A percentile compares a stretch with the other conserved stretches of the same genome.
Evolutionary conservation across 2,797 vertebrate species (phyloP).

Genomic region (Lepus oiostolus): DNA sequence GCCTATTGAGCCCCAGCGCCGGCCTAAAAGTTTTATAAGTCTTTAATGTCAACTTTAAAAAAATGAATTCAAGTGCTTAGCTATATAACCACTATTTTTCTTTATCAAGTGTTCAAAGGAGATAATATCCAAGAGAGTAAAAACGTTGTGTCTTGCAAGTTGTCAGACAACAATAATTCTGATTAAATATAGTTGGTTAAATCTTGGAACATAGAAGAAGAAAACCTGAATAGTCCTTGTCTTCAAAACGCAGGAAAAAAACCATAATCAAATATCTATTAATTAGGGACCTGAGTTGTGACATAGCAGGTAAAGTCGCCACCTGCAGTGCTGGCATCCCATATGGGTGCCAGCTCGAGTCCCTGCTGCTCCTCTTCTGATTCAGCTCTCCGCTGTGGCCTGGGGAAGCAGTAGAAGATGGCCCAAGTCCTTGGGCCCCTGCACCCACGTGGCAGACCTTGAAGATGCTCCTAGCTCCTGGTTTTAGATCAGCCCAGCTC

Average conservation of each 20-base stretch:
- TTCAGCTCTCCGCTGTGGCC: no score
- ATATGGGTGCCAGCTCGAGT: no score
- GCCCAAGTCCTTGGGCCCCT: no score
- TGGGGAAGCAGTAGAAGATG: no score
- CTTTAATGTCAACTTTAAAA: conserved; percentile 16
- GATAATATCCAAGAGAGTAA: neutral
- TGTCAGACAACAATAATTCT: neutral
- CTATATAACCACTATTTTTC: neutral
- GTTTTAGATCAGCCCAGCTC: no score
- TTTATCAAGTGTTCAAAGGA: neutral
- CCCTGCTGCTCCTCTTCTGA: no score
- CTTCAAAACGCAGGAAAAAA: neutral
- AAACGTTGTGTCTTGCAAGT: neutral
- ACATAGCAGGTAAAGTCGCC: no score
- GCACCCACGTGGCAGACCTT: no score
- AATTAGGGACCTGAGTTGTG: neutral
- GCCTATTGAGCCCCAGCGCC: neutral
- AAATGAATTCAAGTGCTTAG: neutral
- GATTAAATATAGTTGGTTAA: neutral
- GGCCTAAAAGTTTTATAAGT: neutral
- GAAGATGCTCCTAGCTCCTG: no score
- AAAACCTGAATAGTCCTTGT: neutral
- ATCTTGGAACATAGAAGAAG: neutral
- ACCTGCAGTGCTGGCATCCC: no score
- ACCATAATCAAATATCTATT: neutral